Evolutionary conservation across 1,140 invertebrate genomes (phyloP), one percentile per base, ranked within the genome.

Genomic region (Drosophila ercepeae): DNA sequence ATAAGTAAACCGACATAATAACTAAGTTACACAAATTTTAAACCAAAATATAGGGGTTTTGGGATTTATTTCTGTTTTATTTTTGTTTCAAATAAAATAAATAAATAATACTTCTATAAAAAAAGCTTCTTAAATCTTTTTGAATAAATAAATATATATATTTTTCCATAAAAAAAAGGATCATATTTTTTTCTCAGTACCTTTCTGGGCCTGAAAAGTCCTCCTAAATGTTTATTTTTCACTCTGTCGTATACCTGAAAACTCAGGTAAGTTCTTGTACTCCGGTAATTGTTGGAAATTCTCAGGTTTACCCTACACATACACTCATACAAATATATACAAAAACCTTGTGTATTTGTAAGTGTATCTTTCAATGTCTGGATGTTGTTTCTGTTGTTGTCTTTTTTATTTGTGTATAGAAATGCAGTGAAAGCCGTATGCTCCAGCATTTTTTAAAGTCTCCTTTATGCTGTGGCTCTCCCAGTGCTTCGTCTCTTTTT

Each of bases 401-500:
- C 11, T 32, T 32, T 32, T 32, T 11, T 32, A 32, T 32, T 16
- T 23, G 52, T 42, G 69, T 48, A 67, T 67, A 72, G 23, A 78
- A 79, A 67, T 49, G 55, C 60, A 81, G 67, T 73, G 68, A 86
- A 81, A 84, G 81, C 72, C 79, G 61, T 39, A 64, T 42, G 51
- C 51, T 52, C 16, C 46, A 67, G 8, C 36, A 13, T 51, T 50
- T 36, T 64, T 39, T 42, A 25, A n/a, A 14, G 6, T 67, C 18
- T 67, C 60, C 48, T 72, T 61, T 72, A 55, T 52, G 39, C 6
- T 21, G 16, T 27, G 13, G 44, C 39, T 48, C 21, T 27, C 13
- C 44, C 13, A 21, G 44, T 39, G 7, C 21, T 7, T 6, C 13
- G 29, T 52, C 27, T 46, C 13, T 16, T 23, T 19, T 51, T 19